Evolutionary conservation across 2,888 invertebrate species (phyloP), one percentile per base, ranked within the genome.

Genomic region (Argynnis bischoffii): DNA sequence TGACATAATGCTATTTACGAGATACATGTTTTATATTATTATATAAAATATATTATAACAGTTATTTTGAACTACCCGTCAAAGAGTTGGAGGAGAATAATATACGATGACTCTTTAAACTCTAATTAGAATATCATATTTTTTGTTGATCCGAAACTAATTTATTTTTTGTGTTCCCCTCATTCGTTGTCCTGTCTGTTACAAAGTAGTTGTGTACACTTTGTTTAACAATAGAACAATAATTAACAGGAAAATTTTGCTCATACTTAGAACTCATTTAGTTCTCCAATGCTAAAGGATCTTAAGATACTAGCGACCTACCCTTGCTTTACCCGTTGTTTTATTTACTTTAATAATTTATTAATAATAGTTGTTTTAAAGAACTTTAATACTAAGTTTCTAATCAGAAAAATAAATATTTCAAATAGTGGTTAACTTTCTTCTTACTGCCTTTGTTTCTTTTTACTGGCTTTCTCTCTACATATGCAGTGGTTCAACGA

Each of bases 81-180:
- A 16, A 21, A 5, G 26, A 26, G 16, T 15, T 18, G 41, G 18
- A 61, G 46, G 46, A 53, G n/a, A 55, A 46, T 18, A 63, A 54
- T 56, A 64, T 76, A 75, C 76, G 76, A 73, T 69, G 78, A 83
- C 78, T 84, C 80, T 77, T 74, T 69, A 74, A 77, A 81, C 78
- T 69, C 81, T 88, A 89, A 90, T 89, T 88, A 89, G 82, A 84
- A 81, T 81, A 85, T 90, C 84, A 84, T 75, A 69, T 78, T 89
- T 89, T 90, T 89, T 89, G 83, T 76, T 74, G 72, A 69, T 72
- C 70, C 75, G 77, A 86, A 89, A 86, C 82, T 88, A 87, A 90
- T 90, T 88, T 86, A 85, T 86, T 90, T 90, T 89, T 89, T 89
- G 81, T 75, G 64, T 55, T 61, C 66, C 70, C 66, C 64, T 72